Evolutionary conservation across 2,797 vertebrate genomes (phyloP), one percentile per base, ranked within the genome.

Genomic region (Lepilemur ruficaudatus): DNA sequence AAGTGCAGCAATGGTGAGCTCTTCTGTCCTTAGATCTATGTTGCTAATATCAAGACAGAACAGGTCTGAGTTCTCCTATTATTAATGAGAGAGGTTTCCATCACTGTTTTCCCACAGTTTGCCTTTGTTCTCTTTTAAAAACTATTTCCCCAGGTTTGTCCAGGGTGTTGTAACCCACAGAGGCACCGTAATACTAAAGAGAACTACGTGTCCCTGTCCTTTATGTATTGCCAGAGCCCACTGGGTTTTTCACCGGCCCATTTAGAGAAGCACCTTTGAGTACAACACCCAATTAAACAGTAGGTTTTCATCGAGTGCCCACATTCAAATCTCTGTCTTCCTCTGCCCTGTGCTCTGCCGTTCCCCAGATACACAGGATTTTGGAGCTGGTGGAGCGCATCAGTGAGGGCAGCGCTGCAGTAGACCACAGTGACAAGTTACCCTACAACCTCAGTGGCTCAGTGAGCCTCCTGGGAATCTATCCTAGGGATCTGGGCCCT

Each of bases 121-220:
- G 15, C 50, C 32, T 90, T 61, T 59, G 57, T 75, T 92, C 61
- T 79, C 57, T 92, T 93, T 91, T 43, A 43, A 61, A 86, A 90
- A 70, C 7, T 80, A 30, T 57, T 84, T 72, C 43, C 83, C 38
- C 48, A 28, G 38, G 14, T 63, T 85, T 55, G 46, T 63, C 23
- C 22, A 75, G 3, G 48, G 25, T 52, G 11, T 38, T 84, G 14
- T 81, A 52, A 78, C 11, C 48, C 50, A 67, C 11, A 43, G 72
- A 80, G 9, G 28, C 84, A 70, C 43, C 0, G 0, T 57, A 35
- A 46, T 7, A 30, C 57, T 48, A n/a, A 17, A 87, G 93, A 82
- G 41, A 86, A 63, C 28, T 1, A 38, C 0, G 2, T 0, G 3
- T n/a, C 20, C 20, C 43, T 61, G 1, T 48, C 13, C 10, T 25